A percentile compares a stretch with the other conserved stretches of the same genome.
Conservation (phyloP, 30 jellyfish, hydroid and myxozoan genomes). For the Turritopsis dohrnii region DNA sequence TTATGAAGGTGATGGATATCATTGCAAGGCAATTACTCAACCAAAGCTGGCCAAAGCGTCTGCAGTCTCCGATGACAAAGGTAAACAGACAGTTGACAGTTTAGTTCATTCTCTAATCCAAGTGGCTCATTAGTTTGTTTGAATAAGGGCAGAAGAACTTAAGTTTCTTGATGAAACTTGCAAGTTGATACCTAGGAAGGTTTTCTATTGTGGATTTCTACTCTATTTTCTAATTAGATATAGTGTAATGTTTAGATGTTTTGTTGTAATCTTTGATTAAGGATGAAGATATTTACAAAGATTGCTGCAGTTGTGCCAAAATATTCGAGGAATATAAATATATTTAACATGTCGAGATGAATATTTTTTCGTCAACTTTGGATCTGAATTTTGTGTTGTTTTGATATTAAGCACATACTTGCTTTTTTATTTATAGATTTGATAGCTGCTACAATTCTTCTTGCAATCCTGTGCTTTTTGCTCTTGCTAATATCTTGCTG, state of each 20-base stretch:
- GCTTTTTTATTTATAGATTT: background rate
- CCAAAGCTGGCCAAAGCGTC: background rate
- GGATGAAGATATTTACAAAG: too few relatives aligned
- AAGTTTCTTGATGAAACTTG: background rate
- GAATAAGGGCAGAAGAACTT: background rate
- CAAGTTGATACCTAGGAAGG: too few relatives aligned
- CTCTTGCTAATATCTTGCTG: background rate
- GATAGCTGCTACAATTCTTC: background rate
- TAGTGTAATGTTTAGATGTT: too few relatives aligned
- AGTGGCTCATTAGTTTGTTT: background rate
- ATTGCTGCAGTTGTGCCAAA: too few relatives aligned
- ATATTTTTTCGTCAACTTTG: background rate
- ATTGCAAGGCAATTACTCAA: background rate
- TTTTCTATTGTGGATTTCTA: too few relatives aligned
- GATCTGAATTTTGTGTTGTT: background rate
- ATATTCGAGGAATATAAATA: too few relatives aligned
- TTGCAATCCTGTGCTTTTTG: background rate
- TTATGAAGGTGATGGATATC: background rate
- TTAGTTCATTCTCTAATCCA: background rate
- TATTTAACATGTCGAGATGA: background rate
- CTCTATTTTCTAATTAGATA: too few relatives aligned
- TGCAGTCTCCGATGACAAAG: background rate
- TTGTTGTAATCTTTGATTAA: too few relatives aligned
- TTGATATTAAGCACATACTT: background rate
- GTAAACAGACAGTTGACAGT: too few relatives aligned